phyloP scores from a whole-genome alignment of 2,888 invertebrate species.

The Phaonia tiefii region DNA sequence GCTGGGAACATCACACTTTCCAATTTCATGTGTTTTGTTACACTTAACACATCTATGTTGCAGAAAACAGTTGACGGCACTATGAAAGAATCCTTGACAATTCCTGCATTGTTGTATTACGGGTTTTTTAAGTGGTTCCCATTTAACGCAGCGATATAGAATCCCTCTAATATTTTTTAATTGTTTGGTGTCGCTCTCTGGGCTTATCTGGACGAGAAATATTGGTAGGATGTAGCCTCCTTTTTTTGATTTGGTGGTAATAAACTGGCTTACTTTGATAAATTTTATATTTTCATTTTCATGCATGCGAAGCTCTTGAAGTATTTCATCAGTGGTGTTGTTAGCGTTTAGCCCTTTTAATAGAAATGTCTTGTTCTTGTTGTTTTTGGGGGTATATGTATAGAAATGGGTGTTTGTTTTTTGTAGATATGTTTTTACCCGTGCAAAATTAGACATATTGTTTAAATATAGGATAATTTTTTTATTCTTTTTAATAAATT shows the following conservation, averaged over 20 bases:
- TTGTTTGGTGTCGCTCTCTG: constrained; percentile 1
- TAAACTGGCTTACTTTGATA: constrained; percentile 18
- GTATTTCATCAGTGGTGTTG: neutral
- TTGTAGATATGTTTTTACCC: too few relatives aligned
- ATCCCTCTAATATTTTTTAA: neutral
- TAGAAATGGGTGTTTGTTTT: neutral
- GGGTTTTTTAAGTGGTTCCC: neutral
- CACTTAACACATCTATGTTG: constrained; percentile 16
- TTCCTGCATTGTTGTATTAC: constrained; percentile 21
- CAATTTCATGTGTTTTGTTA: constrained; percentile 7
- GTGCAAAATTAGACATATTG: too few relatives aligned
- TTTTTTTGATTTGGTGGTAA: constrained; percentile 5
- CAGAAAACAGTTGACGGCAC: constrained; percentile 7
- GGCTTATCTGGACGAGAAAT: constrained; percentile 16
- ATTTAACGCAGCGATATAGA: neutral
- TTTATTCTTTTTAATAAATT: too few relatives aligned
- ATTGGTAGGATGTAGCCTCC: too few relatives aligned
- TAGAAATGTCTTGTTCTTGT: constrained; percentile 3
- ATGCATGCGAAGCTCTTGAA: constrained; percentile 8
- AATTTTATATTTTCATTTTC: constrained; percentile 19
- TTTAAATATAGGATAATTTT: neutral
- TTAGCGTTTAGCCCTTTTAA: constrained; percentile 5
- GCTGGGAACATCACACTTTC: too few relatives aligned
- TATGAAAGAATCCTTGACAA: constrained; percentile 22
- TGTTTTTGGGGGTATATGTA: neutral